phyloP scores from a whole-genome alignment of 2,888 invertebrate genomes.

The Xestia ashworthii region DNA sequence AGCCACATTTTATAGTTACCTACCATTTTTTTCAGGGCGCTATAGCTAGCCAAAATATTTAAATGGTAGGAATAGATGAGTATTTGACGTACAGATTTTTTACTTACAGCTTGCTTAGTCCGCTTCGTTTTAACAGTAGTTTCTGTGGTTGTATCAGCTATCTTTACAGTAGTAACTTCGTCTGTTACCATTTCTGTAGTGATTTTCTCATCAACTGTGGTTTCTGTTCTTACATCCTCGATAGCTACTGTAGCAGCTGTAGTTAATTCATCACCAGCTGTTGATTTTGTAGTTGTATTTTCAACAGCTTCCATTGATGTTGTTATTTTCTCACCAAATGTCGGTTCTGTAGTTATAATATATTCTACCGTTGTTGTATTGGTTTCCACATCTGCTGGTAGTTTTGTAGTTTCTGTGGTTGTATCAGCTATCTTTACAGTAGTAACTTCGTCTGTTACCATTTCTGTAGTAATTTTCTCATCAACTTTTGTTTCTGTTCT shows the following conservation, averaged over 20 bases:
- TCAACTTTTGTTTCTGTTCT: neutral
- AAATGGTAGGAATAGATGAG: neutral
- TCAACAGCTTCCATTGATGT: neutral
- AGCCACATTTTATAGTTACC: neutral
- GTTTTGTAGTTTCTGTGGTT: neutral
- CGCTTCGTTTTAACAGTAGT: constrained; percentile 2
- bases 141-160: neutral
- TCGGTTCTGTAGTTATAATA: neutral
- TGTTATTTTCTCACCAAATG: neutral
- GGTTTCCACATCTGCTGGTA: neutral
- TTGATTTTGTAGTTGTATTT: neutral
- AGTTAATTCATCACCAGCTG: neutral
- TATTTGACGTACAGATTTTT: neutral
- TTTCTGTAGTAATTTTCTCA: neutral
- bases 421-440: neutral
- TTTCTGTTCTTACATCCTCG: neutral
- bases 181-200: neutral
- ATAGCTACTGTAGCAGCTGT: neutral
- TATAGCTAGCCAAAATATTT: neutral
- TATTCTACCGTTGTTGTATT: neutral
- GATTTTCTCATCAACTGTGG: neutral
- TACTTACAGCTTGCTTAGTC: constrained; percentile 45
- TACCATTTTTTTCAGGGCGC: no score
- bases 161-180: neutral
- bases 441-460: neutral